Evolutionary conservation across 2,888 invertebrate species (phyloP), one percentile per base, ranked within the genome.

Genomic region (Esperia sulphurella): DNA sequence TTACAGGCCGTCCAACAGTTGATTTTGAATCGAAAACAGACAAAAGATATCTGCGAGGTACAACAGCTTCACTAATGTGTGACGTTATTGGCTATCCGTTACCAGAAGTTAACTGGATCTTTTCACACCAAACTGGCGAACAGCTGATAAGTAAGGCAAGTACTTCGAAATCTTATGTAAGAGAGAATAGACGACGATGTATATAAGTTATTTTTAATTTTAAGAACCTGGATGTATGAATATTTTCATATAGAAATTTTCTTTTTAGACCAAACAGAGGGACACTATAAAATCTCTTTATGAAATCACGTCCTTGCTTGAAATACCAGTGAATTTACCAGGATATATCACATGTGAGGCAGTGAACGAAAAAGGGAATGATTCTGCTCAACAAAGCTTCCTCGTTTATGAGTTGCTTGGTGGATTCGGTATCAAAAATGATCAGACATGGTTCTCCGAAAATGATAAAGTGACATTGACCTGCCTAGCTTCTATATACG

Each of bases 401-500:
- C 49, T 74, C 0, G 75, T 84, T 4, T 68, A 83, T 46, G 89
- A 89, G 53, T 62, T 85, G 5, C 14, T 49, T 1, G 53, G 55
- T 30, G 87, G 87, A 8, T 88, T 89, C 44, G 87, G 85, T 7
- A 74, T 85, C 33, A 57, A 52, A 28, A 57, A 75, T 0, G 47
- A 65, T 0, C 59, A 65, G 8, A 58, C 55, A 1, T 83, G 82
- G 81, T 82, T 71, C 48, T 51, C 76, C 1, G 70, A 85, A 59
- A 63, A 70, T 14, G 59, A 78, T 9, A 54, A 60, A 7, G 69
- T 81, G 1, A 54, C 51, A 7, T 40, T 81, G 3, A 68, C 67
- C 44, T 89, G 88, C 55, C 55, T 78, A 30, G 88, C 83, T 30
- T 86, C 87, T 0, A 70, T 61, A 52, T 77, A 81, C 51, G 66